Conservation (phyloP, 2,888 invertebrate species). For the Drosophila quinaria region DNA sequence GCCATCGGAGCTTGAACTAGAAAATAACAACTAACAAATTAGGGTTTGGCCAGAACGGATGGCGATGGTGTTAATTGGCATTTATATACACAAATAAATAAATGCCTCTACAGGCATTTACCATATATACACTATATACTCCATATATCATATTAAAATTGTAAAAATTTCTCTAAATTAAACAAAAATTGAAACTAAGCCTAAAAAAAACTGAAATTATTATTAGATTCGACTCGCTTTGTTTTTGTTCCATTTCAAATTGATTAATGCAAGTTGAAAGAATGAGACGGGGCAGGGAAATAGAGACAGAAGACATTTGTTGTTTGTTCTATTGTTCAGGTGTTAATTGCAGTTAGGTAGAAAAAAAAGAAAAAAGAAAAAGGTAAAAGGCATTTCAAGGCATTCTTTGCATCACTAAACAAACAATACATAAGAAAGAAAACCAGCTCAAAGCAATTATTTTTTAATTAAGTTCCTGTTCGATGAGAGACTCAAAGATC, state of each 20-base stretch:
- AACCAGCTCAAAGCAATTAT: conserved; percentile 16
- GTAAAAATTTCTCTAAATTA: conserved; percentile 12
- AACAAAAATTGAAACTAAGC: conserved; percentile 30
- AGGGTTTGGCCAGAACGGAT: conserved; percentile 61
- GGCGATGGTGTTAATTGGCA: conserved; percentile 72
- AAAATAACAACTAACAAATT: conserved; percentile 49
- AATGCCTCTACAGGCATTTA: conserved; percentile 2
- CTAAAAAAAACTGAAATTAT: conserved; percentile 22
- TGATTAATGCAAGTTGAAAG: conserved; percentile 37
- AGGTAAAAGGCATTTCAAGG: conserved; percentile 5
- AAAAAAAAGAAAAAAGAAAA: neutral
- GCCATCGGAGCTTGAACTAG: conserved; percentile 67
- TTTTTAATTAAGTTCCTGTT: conserved; percentile 21
- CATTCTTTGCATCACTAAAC: conserved; percentile 36
- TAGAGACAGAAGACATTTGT: neutral
- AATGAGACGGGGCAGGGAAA: neutral
- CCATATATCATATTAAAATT: neutral
- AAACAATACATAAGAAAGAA: conserved; percentile 24
- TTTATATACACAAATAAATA: conserved; percentile 28
- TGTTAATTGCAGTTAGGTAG: conserved; percentile 33
- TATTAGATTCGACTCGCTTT: conserved; percentile 34
- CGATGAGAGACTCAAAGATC: conserved; percentile 2
- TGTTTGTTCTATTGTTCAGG: conserved; percentile 32
- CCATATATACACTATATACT: conserved; percentile 14
- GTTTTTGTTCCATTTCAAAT: conserved; percentile 64